These are phyloP conservation scores for Callyntrura sp. DNA, from an alignment of 2,888 invertebrate species.

Conservation along the genomic window DNA sequence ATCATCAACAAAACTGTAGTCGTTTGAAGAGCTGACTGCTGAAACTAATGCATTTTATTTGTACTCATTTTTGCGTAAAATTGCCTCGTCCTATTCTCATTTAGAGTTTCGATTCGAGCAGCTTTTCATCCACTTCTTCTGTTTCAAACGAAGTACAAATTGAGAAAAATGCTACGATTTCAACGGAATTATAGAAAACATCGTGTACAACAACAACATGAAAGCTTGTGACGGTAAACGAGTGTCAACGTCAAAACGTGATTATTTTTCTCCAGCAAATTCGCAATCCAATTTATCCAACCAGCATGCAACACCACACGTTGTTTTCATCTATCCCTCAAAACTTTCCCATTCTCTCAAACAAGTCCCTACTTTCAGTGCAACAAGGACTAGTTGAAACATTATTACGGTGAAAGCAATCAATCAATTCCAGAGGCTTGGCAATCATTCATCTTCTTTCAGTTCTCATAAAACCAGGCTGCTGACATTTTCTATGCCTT, in stretches of 20 bases:
- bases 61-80: no score
- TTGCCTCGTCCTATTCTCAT: no score
- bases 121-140: no score
- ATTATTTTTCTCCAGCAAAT: conserved; percentile 1
- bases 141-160: neutral
- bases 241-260: conserved; percentile 45
- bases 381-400: conserved; percentile 40
- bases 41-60: no score
- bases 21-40: no score
- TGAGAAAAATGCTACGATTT: neutral
- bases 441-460: conserved; percentile 66
- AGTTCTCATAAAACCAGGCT: neutral
- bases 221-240: no score
- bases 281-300: conserved; percentile 49
- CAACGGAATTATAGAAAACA: neutral
- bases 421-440: conserved; percentile 65
- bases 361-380: neutral
- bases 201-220: neutral
- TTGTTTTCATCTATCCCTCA: no score
- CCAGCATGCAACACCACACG: neutral
- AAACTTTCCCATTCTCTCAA: neutral
- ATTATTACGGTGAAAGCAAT: conserved; percentile 53
- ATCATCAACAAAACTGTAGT: no score
- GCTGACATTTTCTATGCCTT: conserved; percentile 8
- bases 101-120: no score